Evolutionary conservation across 2,113 vertebrate genomes (phyloP), one percentile per base, ranked within the genome.

Genomic region (Zeus faber): DNA sequence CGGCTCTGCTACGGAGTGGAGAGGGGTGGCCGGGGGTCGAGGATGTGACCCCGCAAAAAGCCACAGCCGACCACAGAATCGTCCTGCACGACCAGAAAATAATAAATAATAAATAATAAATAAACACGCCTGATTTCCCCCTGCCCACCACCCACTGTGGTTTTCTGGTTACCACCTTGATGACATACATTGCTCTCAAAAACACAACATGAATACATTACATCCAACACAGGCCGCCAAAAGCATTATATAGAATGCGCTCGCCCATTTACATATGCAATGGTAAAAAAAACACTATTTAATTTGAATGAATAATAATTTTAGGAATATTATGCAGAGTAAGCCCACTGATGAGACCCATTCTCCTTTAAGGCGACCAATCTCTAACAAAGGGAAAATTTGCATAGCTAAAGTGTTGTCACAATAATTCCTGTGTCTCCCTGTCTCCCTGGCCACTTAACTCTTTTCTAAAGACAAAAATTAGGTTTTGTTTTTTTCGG

Each of bases 401-500:
- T 48, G 13, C 24, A 35, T 14, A 16, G 14, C 6, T 1, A 16
- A 56, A 25, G 20, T 54, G n/a, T 27, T 49, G 26, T 45, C 17
- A 44, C 49, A 31, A 29, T 61, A 44, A 53, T 50, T 66, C 43
- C 44, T 9, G 4, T 9, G 27, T 29, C 27, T 29, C 27, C 18
- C 23, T 21, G 25, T 44, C 50, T 58, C 37, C 29, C 14, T 49
- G 49, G 10, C 23, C 45, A 50, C 65, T 76, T 58, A 73, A 62
- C 52, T 64, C 16, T 59, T 76, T 58, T 65, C 46, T 45, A 14
- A 58, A 21, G 48, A 22, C 29, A 18, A 17, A 31, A 43, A 74
- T 61, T 51, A 55, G 4, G 22, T 24, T 56, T 40, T 65, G 47
- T 40, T 1, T 26, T 62, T 48, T 37, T 58, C 49, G 40, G 11